Evolutionary conservation across 2,888 invertebrate species (phyloP), one percentile per base, ranked within the genome.

Genomic region (Scaptomyza polygonia): DNA sequence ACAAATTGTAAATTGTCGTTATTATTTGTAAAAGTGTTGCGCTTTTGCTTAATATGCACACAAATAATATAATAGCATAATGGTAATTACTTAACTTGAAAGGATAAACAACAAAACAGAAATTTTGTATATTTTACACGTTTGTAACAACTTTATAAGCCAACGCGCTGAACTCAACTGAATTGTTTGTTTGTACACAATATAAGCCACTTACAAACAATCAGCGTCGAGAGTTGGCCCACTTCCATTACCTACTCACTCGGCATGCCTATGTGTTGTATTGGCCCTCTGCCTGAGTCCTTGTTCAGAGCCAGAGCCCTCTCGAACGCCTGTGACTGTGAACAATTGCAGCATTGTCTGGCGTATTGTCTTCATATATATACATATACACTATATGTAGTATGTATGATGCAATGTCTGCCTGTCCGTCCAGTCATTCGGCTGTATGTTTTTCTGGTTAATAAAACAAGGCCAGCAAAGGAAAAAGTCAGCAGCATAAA

Each of bases 131-230:
- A 73, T 62, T 72, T 65, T 54, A 78, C 72, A 85, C 79, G 81
- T 64, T 70, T 68, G 72, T 59, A 72, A 72, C 85, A 87, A 87
- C 70, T 87, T 87, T 69, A 87, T 87, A 87, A 87, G 82, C 78
- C 81, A 72, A 66, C 66, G 73, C 70, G 76, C 80, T 67, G 79
- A 75, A 57, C 68, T 54, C 61, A 64, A 70, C 84, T 73, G 84
- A 72, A 77, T 67, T 63, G 77, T 66, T 71, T 67, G 77, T 62
- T 72, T 80, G 87, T 86, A 76, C 82, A 76, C 77, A 77, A 79
- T 79, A 81, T 85, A 87, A 82, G 82, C 82, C 87, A 81, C 87
- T 82, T 87, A 87, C 87, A 85, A 82, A 87, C 87, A 82, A 85
- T 82, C 85, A 82, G 81, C 85, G 72, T 72, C 81, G 82, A 75